Conservation (phyloP, 2,888 invertebrate species). For the Tetropium fuscum region DNA sequence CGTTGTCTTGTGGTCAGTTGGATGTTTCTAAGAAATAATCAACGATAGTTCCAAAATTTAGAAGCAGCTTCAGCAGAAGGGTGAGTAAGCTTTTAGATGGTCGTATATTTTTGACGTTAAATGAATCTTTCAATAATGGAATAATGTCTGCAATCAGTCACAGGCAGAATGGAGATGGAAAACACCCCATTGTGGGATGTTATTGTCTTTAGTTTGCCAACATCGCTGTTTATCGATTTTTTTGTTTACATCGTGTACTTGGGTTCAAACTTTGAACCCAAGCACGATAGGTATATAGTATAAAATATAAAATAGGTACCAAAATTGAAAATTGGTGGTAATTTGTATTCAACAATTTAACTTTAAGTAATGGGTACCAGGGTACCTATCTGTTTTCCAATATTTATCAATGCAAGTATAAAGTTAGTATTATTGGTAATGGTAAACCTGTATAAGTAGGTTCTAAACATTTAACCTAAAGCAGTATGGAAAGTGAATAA, state of each 20-base stretch:
- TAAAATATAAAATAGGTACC: too few relatives aligned
- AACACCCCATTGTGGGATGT: conserved; percentile 8
- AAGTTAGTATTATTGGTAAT: too few relatives aligned
- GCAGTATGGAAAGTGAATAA: too few relatives aligned
- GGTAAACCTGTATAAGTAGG: too few relatives aligned
- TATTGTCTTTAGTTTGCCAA: not conserved
- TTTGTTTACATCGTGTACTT: conserved; percentile 19
- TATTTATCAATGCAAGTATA: too few relatives aligned
- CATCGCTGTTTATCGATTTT: conserved; percentile 16
- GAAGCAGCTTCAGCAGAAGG: conserved; percentile 3
- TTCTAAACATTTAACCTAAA: too few relatives aligned
- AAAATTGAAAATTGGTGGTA: too few relatives aligned
- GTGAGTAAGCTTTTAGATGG: conserved; percentile 10
- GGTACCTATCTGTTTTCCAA: too few relatives aligned
- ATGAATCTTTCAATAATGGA: not conserved
- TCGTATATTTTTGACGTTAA: too few relatives aligned
- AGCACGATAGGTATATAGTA: too few relatives aligned
- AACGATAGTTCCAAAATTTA: not conserved
- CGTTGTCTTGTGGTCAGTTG: not conserved
- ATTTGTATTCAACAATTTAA: not conserved
- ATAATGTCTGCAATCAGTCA: too few relatives aligned
- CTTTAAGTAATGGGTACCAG: not conserved
- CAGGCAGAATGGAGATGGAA: not conserved
- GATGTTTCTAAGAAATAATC: not conserved
- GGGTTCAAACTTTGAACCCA: too few relatives aligned